phyloP scores from a whole-genome alignment of 2,797 vertebrate species.

The Coregonus sp. region DNA sequence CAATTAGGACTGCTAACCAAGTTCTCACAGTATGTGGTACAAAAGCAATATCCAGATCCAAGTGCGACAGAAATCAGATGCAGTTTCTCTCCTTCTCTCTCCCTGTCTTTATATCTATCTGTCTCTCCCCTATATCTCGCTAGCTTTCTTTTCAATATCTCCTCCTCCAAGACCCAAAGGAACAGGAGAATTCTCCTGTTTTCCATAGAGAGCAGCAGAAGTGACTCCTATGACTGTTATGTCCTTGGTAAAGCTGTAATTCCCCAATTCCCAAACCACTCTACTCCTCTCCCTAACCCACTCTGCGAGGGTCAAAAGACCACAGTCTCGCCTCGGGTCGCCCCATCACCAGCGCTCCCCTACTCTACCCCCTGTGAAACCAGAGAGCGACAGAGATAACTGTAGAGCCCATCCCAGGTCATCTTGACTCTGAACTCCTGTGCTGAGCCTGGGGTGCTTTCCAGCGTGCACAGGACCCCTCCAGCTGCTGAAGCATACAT shows the following conservation, averaged over 20 bases:
- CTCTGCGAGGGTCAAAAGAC: no score
- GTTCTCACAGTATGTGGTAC: not conserved
- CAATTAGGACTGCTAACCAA: not conserved
- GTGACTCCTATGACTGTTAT: not conserved
- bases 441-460: slow-evolving; percentile 65
- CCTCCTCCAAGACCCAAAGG: not conserved
- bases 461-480: slow-evolving; percentile 66
- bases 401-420: not conserved
- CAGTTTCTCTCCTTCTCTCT: not conserved
- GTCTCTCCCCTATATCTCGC: not conserved
- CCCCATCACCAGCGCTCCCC: no score
- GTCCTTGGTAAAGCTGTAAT: not conserved
- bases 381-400: not conserved
- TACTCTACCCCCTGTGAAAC: not conserved
- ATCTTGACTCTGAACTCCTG: slow-evolving; percentile 77
- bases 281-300: no score
- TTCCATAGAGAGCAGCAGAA: slow-evolving; percentile 1
- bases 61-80: not conserved
- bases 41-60: not conserved
- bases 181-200: not conserved
- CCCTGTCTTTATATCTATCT: not conserved
- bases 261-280: no score
- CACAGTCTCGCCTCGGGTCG: no score
- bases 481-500: slow-evolving; percentile 71
- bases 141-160: not conserved